A percentile compares a stretch with the other conserved stretches of the same genome.
Conservation (phyloP, 2,113 vertebrate species). For the Pterocles burchelli region DNA sequence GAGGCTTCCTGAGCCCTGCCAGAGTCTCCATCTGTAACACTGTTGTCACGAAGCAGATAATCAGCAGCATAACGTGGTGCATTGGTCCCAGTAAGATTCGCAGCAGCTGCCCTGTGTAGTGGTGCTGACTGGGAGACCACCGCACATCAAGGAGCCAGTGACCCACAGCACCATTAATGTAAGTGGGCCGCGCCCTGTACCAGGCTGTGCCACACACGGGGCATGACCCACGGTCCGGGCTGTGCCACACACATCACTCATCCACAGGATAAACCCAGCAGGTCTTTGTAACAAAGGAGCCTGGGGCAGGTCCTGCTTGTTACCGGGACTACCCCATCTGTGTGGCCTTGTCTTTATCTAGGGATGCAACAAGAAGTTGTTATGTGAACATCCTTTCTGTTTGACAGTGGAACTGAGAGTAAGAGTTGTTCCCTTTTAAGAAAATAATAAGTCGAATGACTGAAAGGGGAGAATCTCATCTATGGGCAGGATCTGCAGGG, state of each 20-base stretch:
- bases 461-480: not conserved
- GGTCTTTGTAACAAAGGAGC: fast-evolving
- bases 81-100: not conserved
- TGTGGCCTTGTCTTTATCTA: not conserved
- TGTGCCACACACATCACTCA: fast-evolving
- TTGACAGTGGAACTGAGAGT: not conserved
- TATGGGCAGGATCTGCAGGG: not conserved
- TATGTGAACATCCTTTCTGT: not conserved
- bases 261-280: fast-evolving
- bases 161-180: not conserved
- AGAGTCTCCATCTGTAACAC: not conserved
- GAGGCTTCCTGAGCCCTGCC: not conserved
- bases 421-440: fast-evolving
- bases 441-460: not conserved
- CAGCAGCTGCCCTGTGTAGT: fast-evolving
- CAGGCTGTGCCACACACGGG: not conserved
- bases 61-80: fast-evolving
- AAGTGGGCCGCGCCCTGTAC: not conserved
- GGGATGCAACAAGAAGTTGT: not conserved
- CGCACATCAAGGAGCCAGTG: fast-evolving
- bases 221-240: not conserved
- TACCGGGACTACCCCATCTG: too few species aligned
- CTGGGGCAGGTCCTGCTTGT: not conserved
- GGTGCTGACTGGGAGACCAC: not conserved
- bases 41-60: fast-evolving